Evolutionary conservation across 2,888 invertebrate genomes (phyloP).

Genomic region (Stenolophus ochropezus): DNA sequence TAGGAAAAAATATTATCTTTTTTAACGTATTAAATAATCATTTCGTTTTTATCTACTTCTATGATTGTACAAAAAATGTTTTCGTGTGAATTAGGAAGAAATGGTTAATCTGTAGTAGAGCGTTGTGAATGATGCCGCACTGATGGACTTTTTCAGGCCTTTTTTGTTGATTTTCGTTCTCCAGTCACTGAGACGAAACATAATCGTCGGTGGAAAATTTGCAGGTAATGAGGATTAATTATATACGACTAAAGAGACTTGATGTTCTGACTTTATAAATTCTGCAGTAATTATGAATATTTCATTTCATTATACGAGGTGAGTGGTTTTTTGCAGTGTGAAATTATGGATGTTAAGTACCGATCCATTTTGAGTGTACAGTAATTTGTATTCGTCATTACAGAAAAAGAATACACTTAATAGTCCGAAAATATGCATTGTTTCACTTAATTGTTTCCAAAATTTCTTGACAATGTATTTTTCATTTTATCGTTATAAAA

Average conservation of each 20-base stretch:
- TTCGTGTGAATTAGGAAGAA: conserved; percentile 6
- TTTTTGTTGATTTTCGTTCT: conserved; percentile 32
- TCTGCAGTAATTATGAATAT: conserved; percentile 40
- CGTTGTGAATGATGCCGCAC: conserved; percentile 14
- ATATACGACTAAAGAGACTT: conserved; percentile 33
- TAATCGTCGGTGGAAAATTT: conserved; percentile 24
- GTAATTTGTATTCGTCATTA: not conserved
- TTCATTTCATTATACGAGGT: conserved; percentile 37
- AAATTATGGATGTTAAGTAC: conserved; percentile 31
- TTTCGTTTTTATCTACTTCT: not conserved
- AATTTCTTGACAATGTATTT: not conserved
- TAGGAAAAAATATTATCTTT: not conserved
- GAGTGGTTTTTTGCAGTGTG: conserved; percentile 18
- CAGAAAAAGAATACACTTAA: not conserved
- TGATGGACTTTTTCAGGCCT: conserved; percentile 14
- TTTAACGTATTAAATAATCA: not conserved
- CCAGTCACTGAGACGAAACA: conserved; percentile 21
- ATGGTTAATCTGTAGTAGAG: not conserved
- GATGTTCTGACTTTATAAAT: conserved; percentile 39
- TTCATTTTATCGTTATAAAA: not conserved
- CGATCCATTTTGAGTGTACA: not conserved
- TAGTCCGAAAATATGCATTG: not conserved
- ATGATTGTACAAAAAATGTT: not conserved
- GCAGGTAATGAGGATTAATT: conserved; percentile 39
- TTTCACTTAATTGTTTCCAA: not conserved